Percentiles rank a stretch among this genome's conserved stretches.
Conservation (phyloP, 2,113 vertebrate species). For the Trichechus manatus region DNA sequence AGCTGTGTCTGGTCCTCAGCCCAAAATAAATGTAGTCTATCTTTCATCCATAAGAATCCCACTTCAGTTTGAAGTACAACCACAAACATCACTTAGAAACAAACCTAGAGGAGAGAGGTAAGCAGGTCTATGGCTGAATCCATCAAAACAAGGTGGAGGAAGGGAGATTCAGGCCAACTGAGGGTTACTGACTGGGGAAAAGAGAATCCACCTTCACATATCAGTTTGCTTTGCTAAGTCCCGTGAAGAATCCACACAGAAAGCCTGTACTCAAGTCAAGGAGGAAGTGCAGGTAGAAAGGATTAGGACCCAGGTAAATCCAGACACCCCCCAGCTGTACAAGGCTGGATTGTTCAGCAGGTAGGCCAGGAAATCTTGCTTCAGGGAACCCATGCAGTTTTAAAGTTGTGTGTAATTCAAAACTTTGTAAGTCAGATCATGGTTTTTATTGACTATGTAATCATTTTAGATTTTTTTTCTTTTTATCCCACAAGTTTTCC, state of each 20-base stretch:
- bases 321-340: not conserved
- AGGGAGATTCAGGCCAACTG: not conserved
- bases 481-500: not conserved
- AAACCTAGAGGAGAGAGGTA: not conserved
- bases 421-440: not conserved
- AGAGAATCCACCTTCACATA: not conserved
- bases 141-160: not conserved
- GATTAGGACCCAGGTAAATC: not conserved
- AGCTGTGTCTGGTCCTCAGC: not conserved
- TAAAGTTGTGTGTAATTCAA: not conserved
- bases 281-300: not conserved
- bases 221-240: not conserved
- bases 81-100: not conserved
- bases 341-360: rapidly evolving
- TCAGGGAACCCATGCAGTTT: not conserved
- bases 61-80: not conserved
- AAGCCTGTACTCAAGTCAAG: not conserved
- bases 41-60: not conserved
- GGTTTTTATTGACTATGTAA: not conserved
- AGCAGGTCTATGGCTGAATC: not conserved
- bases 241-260: not conserved
- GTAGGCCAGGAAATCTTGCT: not conserved
- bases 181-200: not conserved
- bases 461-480: not conserved
- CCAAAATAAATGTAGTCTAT: not conserved